Conservation (phyloP, 2,797 vertebrate genomes). For the Hirundo rustica region DNA sequence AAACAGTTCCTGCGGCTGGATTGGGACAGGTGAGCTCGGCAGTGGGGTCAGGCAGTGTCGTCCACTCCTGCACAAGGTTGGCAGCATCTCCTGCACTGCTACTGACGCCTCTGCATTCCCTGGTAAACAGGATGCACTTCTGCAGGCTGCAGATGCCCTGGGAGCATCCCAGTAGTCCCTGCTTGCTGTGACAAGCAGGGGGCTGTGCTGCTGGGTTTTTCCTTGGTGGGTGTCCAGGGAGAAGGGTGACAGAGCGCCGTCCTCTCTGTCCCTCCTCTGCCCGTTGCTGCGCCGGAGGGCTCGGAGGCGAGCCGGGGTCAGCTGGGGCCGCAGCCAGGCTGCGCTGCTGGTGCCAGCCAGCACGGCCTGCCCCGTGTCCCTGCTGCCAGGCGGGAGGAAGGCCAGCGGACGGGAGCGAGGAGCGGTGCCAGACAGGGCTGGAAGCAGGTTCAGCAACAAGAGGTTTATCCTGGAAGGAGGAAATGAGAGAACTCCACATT, state of each 20-base stretch:
- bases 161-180: fast-evolving
- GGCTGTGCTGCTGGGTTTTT: background rate
- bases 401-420: background rate
- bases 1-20: fast-evolving
- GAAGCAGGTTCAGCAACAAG: background rate
- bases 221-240: background rate
- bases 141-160: fast-evolving
- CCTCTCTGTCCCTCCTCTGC: background rate
- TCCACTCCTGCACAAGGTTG: background rate
- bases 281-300: fast-evolving
- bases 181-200: background rate
- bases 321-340: background rate
- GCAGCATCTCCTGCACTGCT: background rate
- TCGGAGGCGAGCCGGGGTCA: background rate
- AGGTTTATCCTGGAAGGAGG: slow-evolving; percentile 23
- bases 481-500: background rate
- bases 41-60: fast-evolving
- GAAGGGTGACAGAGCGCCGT: background rate
- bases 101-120: background rate
- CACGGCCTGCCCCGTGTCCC: background rate
- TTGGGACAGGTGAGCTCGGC: background rate
- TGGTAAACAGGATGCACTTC: fast-evolving
- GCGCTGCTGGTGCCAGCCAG: background rate
- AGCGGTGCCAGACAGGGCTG: background rate
- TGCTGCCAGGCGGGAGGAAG: background rate